phyloP scores from a whole-genome alignment of 2,888 invertebrate species.

The Tethea ocularis region DNA sequence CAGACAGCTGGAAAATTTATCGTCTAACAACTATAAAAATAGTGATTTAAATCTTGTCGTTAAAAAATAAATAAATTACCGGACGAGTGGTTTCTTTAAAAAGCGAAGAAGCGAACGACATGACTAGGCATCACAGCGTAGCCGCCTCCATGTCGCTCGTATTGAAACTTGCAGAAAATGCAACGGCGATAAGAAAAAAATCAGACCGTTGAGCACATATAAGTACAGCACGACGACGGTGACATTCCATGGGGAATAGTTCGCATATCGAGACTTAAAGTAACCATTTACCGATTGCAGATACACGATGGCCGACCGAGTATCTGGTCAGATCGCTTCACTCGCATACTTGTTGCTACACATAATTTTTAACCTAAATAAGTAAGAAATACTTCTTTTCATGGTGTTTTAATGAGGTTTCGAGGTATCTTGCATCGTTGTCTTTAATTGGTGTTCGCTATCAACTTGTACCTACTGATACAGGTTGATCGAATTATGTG shows the following conservation, averaged over 20 bases:
- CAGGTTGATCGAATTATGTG: not conserved
- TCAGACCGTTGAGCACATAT: conserved; percentile 77
- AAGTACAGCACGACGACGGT: conserved; percentile 77
- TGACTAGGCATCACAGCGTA: conserved; percentile 48
- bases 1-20: conserved; percentile 35
- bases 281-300: conserved; percentile 83
- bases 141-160: conserved; percentile 57
- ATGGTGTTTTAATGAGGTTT: conserved; percentile 63
- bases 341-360: conserved; percentile 72
- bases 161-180: conserved; percentile 82
- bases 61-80: conserved; percentile 48
- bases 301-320: conserved; percentile 80
- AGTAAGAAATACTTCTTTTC: conserved; percentile 72
- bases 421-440: conserved; percentile 29
- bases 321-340: conserved; percentile 79
- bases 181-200: conserved; percentile 82
- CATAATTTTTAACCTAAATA: conserved; percentile 81
- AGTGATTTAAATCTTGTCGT: conserved; percentile 33
- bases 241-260: conserved; percentile 78
- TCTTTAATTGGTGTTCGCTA: conserved; percentile 2
- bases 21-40: conserved; percentile 26
- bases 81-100: conserved; percentile 29
- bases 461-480: not conserved
- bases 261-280: conserved; percentile 80
- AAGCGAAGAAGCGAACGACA: conserved; percentile 37